phyloP scores from a whole-genome alignment of 2,888 invertebrate genomes.

The Tricholauxania praeusta region DNA sequence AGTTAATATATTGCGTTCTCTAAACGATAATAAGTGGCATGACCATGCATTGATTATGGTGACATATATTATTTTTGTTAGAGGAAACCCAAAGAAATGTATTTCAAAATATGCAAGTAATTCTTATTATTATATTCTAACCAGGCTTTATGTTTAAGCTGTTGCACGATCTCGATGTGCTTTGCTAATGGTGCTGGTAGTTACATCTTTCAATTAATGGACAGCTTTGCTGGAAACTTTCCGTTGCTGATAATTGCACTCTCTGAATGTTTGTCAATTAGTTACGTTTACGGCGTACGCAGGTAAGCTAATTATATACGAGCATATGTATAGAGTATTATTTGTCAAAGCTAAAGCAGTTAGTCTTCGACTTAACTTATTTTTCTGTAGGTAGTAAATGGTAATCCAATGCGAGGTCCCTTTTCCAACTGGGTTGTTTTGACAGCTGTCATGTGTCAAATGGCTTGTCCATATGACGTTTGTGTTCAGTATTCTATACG shows the following conservation, averaged over 20 bases:
- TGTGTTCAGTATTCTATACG: no score
- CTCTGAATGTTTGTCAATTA: conserved; percentile 90
- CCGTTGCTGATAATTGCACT: conserved; percentile 92
- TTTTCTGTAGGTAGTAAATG: no score
- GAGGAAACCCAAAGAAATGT: not conserved
- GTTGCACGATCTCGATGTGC: conserved; percentile 87
- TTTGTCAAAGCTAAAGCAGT: no score
- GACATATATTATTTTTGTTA: no score
- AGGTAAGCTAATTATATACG: conserved; percentile 71
- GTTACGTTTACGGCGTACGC: conserved; percentile 94
- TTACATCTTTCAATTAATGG: conserved; percentile 93
- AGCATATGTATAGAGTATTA: not conserved
- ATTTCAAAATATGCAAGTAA: not conserved
- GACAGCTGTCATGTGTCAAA: no score
- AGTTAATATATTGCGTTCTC: no score
- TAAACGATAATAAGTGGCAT: no score
- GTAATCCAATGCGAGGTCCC: no score
- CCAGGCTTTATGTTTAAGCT: conserved; percentile 77
- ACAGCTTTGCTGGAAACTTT: conserved; percentile 94
- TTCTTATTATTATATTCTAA: not conserved
- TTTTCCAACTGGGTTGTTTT: no score
- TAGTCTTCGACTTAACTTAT: no score
- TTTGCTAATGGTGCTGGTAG: conserved; percentile 95
- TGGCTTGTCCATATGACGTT: no score
- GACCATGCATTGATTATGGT: no score